These are phyloP conservation scores for Sylvilagus bachmani DNA, from an alignment of 2,113 vertebrate species.

Conservation along the genomic window DNA sequence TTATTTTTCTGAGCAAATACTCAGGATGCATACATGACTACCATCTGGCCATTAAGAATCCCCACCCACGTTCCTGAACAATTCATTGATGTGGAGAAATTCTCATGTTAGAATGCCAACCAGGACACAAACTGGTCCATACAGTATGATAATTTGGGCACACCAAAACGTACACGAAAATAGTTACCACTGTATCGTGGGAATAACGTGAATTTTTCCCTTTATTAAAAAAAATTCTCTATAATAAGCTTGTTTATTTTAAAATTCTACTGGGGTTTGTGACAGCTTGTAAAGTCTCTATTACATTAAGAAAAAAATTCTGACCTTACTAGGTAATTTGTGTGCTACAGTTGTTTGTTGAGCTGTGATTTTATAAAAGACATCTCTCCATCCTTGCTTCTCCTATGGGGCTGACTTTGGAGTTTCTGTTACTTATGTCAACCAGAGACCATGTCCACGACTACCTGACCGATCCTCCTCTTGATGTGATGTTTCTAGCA, in stretches of 20 bases:
- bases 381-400: neutral
- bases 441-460: neutral
- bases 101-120: neutral
- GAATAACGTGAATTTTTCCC: neutral
- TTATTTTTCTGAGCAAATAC: no score
- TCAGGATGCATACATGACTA: no score
- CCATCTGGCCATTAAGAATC: neutral
- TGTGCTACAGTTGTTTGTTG: conserved; percentile 28
- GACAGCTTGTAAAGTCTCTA: neutral
- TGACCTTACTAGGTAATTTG: neutral
- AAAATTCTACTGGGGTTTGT: neutral
- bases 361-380: neutral
- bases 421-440: neutral
- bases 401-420: neutral
- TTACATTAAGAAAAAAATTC: neutral
- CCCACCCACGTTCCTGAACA: neutral
- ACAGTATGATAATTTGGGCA: neutral
- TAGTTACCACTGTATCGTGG: neutral
- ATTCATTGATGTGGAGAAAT: neutral
- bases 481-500: neutral
- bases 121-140: neutral
- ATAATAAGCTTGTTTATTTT: conserved; percentile 13
- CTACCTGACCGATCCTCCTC: neutral
- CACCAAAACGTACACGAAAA: neutral
- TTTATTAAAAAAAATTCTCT: neutral